Evolutionary conservation across 2,888 invertebrate species (phyloP), one percentile per base, ranked within the genome.

Genomic region (Perdita meconis): DNA sequence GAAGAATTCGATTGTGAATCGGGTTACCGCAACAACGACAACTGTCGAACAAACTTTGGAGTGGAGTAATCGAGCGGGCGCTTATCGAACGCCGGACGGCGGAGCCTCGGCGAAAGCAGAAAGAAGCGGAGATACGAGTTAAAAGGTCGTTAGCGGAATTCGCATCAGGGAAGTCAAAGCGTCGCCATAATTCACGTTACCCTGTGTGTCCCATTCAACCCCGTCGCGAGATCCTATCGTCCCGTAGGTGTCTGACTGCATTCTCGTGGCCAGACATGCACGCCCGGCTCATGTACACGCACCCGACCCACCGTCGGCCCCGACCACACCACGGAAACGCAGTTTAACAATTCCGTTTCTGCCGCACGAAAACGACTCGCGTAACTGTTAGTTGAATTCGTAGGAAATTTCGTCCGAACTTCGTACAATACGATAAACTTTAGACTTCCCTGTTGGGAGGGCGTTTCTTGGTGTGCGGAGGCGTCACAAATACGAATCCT

Each of bases 221-320:
- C 83, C 76, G 80, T 80, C 76, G 78, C 72, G 69, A 85, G 84
- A 84, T 85, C 70, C 40, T 85, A 84, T 84, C 84, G 68, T 51
- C 24, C 34, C 56, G 66, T 51, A 70, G 77, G 77, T 85, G 83
- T 85, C 83, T 85, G 72, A 72, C 82, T 73, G 63, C 65, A 68
- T 68, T 71, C 67, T 73, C 68, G 60, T 61, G 19, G 42, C 64
- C 67, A 50, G 80, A 55, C 72, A 79, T 75, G 78, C 80, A 57
- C 51, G 19, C 19, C 19, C 16, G 44, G 34, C 42, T 26, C 47
- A 12, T 24, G 10, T 50, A 65, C 56, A 26, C 24, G 36, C 24
- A 40, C 64, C 10, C 34, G 1, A 12, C 38, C 60, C 38, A 16
- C 51, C 67, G 65, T 55, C 61, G 55, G n/a, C 30, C 30, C 30